Conservation (phyloP, 35 echinoderm and acorn worm genomes). For the Strongylocentrotus purpuratus region DNA sequence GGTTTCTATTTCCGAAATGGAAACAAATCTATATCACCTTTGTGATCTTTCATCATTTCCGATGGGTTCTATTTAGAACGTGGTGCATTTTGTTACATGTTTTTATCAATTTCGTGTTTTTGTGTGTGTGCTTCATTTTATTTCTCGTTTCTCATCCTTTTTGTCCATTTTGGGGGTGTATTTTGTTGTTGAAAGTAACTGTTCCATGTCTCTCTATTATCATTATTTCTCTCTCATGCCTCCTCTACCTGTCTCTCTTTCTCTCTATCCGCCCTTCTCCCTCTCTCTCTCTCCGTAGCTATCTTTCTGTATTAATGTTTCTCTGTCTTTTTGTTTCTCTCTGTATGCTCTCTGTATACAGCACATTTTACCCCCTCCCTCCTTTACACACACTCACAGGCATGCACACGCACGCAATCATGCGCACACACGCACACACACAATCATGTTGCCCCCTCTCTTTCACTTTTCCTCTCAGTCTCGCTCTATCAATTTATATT, state of each 20-base stretch:
- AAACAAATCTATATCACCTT: slow-evolving; percentile 5
- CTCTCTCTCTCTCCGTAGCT: neutral
- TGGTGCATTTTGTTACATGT: neutral
- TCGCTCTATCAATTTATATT: neutral
- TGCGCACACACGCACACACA: neutral
- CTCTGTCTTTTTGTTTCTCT: neutral
- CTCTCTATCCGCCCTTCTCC: neutral
- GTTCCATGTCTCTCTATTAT: no score
- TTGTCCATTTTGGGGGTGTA: neutral
- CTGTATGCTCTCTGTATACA: neutral
- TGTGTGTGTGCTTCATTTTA: neutral
- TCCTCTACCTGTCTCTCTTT: no score
- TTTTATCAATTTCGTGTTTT: neutral
- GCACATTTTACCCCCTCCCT: neutral
- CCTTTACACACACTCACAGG: neutral
- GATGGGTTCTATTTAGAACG: neutral
- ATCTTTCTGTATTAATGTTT: neutral
- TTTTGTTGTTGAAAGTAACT: no score
- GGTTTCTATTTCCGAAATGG: neutral
- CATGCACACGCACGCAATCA: neutral
- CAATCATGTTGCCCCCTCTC: neutral
- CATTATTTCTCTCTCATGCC: no score
- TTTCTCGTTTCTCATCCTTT: neutral
- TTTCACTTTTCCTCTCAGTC: neutral
- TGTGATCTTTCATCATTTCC: neutral